Percentiles rank a stretch among this genome's conserved stretches.
Conservation (phyloP, 1,140 invertebrate genomes). For the Platorchestia sp. region DNA sequence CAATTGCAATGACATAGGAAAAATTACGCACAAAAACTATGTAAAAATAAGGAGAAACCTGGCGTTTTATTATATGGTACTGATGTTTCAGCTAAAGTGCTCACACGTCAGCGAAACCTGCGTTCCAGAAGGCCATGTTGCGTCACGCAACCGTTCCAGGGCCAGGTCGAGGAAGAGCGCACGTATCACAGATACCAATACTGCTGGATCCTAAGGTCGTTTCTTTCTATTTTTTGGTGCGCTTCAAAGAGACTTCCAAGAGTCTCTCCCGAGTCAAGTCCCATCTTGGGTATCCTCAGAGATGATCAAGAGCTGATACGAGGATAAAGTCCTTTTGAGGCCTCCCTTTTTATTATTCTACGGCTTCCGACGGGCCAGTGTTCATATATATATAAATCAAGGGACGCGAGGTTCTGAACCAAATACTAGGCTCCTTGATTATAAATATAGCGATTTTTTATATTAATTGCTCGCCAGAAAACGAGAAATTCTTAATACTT, state of each 20-base stretch:
- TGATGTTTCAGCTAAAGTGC: no score
- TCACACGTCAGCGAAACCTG: neutral
- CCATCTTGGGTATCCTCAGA: neutral
- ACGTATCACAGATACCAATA: neutral
- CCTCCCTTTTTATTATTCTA: neutral
- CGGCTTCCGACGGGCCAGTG: neutral
- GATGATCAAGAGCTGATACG: neutral
- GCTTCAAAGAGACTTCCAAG: constrained; percentile 32
- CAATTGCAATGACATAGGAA: no score
- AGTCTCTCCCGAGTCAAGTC: constrained; percentile 12
- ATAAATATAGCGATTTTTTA: neutral
- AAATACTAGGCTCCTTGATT: neutral
- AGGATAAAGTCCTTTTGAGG: constrained; percentile 14
- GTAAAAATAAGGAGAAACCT: no score
- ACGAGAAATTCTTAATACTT: neutral
- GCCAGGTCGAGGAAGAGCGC: neutral
- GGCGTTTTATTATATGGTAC: no score
- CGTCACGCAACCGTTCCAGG: neutral
- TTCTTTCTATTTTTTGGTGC: neutral
- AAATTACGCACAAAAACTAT: no score
- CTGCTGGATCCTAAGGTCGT: neutral
- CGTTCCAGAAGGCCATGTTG: neutral
- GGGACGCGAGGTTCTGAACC: neutral
- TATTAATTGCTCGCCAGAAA: neutral
- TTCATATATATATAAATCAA: neutral